Evolutionary conservation across 1,140 invertebrate genomes (phyloP), one percentile per base, ranked within the genome.

Genomic region (Trichomalopsis sarcophagae): DNA sequence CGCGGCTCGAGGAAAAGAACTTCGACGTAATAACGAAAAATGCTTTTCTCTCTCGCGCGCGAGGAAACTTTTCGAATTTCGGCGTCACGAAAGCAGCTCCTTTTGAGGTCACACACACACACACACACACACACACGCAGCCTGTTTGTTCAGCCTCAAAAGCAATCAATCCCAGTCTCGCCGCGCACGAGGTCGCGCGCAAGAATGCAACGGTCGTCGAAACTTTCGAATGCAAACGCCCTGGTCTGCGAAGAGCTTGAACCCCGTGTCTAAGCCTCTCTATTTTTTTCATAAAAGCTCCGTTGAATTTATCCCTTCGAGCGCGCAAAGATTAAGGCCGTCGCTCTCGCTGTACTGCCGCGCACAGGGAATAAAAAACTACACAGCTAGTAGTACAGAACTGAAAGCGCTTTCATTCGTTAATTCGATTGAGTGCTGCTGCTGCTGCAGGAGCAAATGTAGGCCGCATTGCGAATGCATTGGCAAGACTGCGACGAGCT

Each of bases 381-480:
- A 69, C 13, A 36, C 33, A 6, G 33, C 33, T 3, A 27, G 71
- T 4, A 30, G 10, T 36, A 5, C n/a, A 6, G 14, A 5, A n/a
- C 30, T n/a, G 21, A 17, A 44, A 75, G 33, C 27, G 73, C 36
- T n/a, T 75, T 75, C 33, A 75, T 44, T 75, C 73, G 73, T 75
- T 75, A 75, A 75, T 75, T 75, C 73, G 73, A 75, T 75, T 75
- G 73, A 75, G 73, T 75, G 73, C 55, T 74, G 14, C 36, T 75
- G 73, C 55, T 74, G 14, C 36, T 75, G 21, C 55, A 7, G 55
- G 55, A 62, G 55, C 33, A 33, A 75, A 75, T 40, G 73, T 75
- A 75, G 73, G 73, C 33, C 73, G 36, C 73, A 40, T 40, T 30
- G 36, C 73, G 73, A 40, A 75, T 75, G 73, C 73, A 62, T 62